Percentiles rank a stretch among this genome's conserved stretches.
Evolutionary conservation across 2,113 vertebrate species (phyloP).

Genomic region (Ardeotis arabs): DNA sequence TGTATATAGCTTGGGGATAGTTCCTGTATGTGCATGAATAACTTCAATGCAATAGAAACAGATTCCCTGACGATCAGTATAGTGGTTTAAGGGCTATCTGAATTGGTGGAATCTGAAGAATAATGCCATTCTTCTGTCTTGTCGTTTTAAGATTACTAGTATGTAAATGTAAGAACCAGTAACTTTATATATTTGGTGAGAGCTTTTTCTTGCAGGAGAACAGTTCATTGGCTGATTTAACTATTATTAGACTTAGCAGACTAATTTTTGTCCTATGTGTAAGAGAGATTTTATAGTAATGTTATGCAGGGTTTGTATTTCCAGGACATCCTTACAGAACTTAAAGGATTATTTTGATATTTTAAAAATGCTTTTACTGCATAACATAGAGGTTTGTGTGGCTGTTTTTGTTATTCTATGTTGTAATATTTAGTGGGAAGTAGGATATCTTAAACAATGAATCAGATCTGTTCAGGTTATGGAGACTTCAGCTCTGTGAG

Average conservation of each 20-base stretch:
- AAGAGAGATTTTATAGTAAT: neutral
- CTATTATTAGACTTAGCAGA: neutral
- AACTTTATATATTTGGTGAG: neutral
- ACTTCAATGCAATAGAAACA: neutral
- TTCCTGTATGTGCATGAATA: neutral
- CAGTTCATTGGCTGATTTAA: neutral
- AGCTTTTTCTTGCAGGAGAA: neutral
- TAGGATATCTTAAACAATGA: neutral
- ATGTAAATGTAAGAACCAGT: neutral
- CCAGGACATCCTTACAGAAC: neutral
- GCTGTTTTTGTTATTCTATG: neutral
- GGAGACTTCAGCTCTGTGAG: neutral
- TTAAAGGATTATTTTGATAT: neutral
- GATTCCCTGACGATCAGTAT: neutral
- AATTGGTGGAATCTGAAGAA: neutral
- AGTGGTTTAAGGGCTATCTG: neutral
- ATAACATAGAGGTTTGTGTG: fast-evolving
- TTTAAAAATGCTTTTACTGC: neutral
- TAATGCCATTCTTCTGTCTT: neutral
- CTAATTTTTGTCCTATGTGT: neutral
- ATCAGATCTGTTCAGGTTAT: neutral
- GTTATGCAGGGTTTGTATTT: neutral
- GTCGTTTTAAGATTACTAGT: neutral
- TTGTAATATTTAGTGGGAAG: neutral
- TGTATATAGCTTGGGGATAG: neutral